These are phyloP conservation scores for Dilophus febrilis DNA, from an alignment of 2,888 invertebrate species.

Conservation along the genomic window DNA sequence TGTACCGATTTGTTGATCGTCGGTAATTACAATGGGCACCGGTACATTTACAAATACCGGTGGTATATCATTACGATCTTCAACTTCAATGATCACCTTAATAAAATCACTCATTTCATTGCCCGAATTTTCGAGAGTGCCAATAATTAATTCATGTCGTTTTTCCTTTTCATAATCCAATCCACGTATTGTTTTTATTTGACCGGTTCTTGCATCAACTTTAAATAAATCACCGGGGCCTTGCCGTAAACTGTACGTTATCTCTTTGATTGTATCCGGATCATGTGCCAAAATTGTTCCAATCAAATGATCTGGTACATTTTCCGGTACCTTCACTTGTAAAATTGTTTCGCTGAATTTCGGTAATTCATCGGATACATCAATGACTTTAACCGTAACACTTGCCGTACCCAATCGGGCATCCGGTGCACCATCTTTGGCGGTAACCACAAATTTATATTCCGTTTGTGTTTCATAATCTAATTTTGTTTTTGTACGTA, in stretches of 20 bases:
- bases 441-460: conserved; percentile 62
- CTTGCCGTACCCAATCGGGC: conserved; percentile 73
- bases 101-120: conserved; percentile 53
- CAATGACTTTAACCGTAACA: conserved; percentile 62
- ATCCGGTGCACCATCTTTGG: conserved; percentile 74
- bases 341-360: conserved; percentile 55
- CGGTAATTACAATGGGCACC: conserved; percentile 67
- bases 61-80: conserved; percentile 78
- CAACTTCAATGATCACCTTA: conserved; percentile 40
- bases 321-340: conserved; percentile 70
- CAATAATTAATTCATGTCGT: conserved; percentile 57
- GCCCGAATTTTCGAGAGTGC: conserved; percentile 66
- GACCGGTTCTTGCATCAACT: conserved; percentile 64
- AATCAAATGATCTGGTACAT: conserved; percentile 58
- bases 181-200: conserved; percentile 55
- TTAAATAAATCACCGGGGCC: conserved; percentile 68
- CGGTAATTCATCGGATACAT: conserved; percentile 64
- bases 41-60: conserved; percentile 73
- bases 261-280: conserved; percentile 61
- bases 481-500: conserved; percentile 51
- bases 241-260: conserved; percentile 68
- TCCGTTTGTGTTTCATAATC: conserved; percentile 73
- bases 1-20: conserved; percentile 66
- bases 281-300: conserved; percentile 71
- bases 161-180: conserved; percentile 63